A percentile compares a stretch with the other conserved stretches of the same genome.
Conservation (phyloP, 35 echinoderm and acorn worm genomes). For the Acanthaster planci region DNA sequence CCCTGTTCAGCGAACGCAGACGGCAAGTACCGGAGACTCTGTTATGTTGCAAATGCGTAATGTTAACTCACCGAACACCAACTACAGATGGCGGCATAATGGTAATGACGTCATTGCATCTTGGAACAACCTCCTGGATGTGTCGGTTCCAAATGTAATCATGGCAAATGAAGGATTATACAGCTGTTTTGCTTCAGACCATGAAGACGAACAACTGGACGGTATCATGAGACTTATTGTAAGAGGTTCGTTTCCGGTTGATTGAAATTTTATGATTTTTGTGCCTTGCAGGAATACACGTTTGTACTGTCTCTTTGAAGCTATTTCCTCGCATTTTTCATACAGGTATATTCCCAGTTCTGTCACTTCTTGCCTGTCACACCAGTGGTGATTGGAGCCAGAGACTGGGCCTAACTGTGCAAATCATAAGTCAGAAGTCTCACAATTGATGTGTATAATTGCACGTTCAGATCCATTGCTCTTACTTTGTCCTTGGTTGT, state of each 20-base stretch:
- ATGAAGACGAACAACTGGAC: neutral
- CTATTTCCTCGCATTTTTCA: neutral
- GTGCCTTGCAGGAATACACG: too few relatives aligned
- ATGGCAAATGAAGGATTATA: neutral
- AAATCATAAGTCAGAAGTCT: too few relatives aligned
- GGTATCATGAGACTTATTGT: slow-evolving; percentile 17
- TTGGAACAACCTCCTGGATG: neutral
- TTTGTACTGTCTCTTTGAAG: neutral
- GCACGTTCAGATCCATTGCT: too few relatives aligned
- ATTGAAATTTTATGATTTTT: too few relatives aligned
- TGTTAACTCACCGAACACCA: neutral
- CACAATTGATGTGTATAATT: too few relatives aligned
- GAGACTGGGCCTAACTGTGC: too few relatives aligned
- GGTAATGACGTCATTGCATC: neutral
- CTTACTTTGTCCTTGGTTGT: too few relatives aligned
- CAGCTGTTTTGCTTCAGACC: neutral
- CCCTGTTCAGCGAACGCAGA: neutral
- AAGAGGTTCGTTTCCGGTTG: neutral
- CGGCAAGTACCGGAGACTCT: neutral
- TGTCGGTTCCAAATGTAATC: neutral
- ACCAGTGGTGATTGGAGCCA: too few relatives aligned
- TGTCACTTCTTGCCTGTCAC: too few relatives aligned
- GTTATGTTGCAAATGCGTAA: neutral
- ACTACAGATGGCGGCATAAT: slow-evolving; percentile 12
- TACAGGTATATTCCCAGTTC: neutral